phyloP scores from a whole-genome alignment of 2,888 invertebrate species.

The Clepsis dumicolana region DNA sequence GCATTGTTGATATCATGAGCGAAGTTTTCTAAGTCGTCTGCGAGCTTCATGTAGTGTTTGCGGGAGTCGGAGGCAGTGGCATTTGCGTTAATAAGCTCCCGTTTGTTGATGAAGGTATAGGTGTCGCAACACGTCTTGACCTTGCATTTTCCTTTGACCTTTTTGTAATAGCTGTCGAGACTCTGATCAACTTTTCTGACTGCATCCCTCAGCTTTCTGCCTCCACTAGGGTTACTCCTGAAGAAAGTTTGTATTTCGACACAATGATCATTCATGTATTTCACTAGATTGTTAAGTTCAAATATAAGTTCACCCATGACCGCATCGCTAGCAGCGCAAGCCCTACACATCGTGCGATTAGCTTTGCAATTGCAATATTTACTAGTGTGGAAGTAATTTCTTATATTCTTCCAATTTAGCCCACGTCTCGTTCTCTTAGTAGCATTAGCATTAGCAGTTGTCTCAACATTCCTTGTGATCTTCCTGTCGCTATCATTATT shows the following conservation, averaged over 20 bases:
- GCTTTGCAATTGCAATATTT: slow-evolving; percentile 66
- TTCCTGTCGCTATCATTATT: slow-evolving; percentile 39
- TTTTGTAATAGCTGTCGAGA: slow-evolving; percentile 69
- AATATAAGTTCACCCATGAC: slow-evolving; percentile 72
- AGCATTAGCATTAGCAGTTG: neutral
- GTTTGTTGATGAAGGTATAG: slow-evolving; percentile 65
- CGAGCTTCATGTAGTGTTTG: neutral
- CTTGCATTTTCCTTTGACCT: slow-evolving; percentile 70
- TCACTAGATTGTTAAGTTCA: slow-evolving; percentile 69
- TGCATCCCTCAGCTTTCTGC: slow-evolving; percentile 66
- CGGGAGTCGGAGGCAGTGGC: neutral
- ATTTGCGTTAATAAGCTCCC: slow-evolving; percentile 45
- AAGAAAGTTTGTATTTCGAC: slow-evolving; percentile 77
- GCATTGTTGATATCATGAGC: slow-evolving; percentile 55
- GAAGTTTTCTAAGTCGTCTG: slow-evolving; percentile 45
- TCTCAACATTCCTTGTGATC: slow-evolving; percentile 34
- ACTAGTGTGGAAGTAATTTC: slow-evolving; percentile 64
- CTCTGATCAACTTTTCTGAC: slow-evolving; percentile 67
- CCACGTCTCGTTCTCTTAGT: slow-evolving; percentile 47
- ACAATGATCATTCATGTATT: slow-evolving; percentile 73
- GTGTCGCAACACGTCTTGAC: slow-evolving; percentile 64
- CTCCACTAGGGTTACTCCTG: slow-evolving; percentile 72
- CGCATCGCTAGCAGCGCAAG: slow-evolving; percentile 71
- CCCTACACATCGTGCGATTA: slow-evolving; percentile 68
- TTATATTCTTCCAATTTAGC: slow-evolving; percentile 61